These are phyloP conservation scores for Malthinus flaveolus DNA, from an alignment of 2,888 invertebrate species.

Conservation along the genomic window DNA sequence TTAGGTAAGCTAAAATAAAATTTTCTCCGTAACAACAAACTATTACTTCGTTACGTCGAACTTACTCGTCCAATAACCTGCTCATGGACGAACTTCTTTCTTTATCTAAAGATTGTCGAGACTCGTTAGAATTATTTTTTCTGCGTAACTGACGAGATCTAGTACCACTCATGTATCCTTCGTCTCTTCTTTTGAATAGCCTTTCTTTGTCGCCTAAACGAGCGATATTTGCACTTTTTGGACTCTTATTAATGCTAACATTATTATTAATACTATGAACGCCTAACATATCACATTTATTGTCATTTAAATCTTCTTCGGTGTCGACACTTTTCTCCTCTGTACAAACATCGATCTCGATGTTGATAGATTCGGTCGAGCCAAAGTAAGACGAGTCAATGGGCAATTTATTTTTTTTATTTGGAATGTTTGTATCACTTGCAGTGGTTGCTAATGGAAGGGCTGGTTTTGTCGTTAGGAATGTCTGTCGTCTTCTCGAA, in stretches of 20 bases:
- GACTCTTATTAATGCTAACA: constrained; percentile 30
- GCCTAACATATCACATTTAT: constrained; percentile 18
- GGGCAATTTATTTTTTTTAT: constrained; percentile 36
- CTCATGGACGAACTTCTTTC: constrained; percentile 87
- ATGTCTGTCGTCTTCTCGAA: constrained; percentile 55
- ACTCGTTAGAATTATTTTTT: constrained; percentile 55
- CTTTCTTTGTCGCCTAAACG: constrained; percentile 56
- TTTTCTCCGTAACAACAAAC: not conserved
- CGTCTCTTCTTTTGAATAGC: constrained; percentile 60
- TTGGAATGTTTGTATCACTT: constrained; percentile 54
- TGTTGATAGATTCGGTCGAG: constrained; percentile 42
- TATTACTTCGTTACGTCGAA: too few relatives aligned
- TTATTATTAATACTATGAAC: constrained; percentile 21
- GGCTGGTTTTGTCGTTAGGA: constrained; percentile 31
- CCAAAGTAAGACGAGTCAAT: constrained; percentile 39
- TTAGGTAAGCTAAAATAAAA: constrained; percentile 48
- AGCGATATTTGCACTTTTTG: constrained; percentile 35
- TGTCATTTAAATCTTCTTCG: constrained; percentile 21
- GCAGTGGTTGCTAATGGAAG: constrained; percentile 53
- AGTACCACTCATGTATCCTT: constrained; percentile 65
- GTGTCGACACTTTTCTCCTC: constrained; percentile 12
- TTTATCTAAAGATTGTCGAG: constrained; percentile 60
- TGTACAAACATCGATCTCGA: constrained; percentile 26
- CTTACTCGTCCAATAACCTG: constrained; percentile 74
- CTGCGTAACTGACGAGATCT: constrained; percentile 65